phyloP scores from a whole-genome alignment of 2,113 vertebrate genomes.

The Cyanistes caeruleus region DNA sequence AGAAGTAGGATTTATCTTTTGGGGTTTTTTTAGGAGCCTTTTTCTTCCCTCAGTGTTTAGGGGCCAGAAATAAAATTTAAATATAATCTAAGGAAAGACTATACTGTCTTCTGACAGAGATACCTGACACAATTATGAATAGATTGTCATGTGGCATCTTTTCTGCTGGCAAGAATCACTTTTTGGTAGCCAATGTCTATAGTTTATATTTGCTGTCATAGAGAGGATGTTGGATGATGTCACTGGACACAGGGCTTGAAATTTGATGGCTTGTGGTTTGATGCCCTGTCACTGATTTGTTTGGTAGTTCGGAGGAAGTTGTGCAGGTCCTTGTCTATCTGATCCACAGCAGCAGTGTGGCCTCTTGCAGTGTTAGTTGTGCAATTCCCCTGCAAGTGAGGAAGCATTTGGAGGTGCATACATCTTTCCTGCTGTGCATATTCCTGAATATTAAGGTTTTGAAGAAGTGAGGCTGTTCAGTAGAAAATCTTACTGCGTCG shows the following conservation, averaged over 20 bases:
- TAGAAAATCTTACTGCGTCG: not conserved
- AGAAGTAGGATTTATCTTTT: not conserved
- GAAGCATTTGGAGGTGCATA: not conserved
- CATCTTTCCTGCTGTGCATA: fast-evolving
- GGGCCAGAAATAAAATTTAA: not conserved
- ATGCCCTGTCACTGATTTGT: not conserved
- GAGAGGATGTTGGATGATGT: not conserved
- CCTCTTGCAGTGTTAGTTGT: not conserved
- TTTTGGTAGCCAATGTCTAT: not conserved
- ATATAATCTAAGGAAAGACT: not conserved
- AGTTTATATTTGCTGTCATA: not conserved
- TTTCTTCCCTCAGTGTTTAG: not conserved
- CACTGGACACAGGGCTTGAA: not conserved
- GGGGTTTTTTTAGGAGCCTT: not conserved
- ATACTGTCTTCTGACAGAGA: not conserved
- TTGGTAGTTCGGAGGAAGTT: not conserved
- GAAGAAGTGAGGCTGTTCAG: not conserved
- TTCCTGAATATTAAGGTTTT: not conserved
- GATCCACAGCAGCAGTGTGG: not conserved
- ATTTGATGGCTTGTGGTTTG: not conserved
- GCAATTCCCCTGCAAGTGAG: not conserved
- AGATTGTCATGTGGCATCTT: not conserved
- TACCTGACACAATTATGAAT: not conserved
- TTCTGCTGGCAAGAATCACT: not conserved
- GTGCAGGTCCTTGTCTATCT: not conserved